Percentiles rank a stretch among this genome's conserved stretches.
phyloP scores from a whole-genome alignment of 2,113 vertebrate species.

The Xiphophorus maculatus region DNA sequence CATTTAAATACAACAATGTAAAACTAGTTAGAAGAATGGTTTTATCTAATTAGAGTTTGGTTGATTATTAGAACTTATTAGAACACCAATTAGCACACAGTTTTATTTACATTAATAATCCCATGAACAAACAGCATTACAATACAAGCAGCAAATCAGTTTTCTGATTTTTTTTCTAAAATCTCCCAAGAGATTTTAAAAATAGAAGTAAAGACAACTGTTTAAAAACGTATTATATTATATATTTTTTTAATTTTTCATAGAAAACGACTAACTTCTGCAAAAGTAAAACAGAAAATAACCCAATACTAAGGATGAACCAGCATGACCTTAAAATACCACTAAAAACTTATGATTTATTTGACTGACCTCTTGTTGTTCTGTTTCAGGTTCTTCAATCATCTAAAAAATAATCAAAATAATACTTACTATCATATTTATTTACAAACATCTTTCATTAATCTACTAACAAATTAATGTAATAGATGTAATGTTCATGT shows the following conservation, averaged over 20 bases:
- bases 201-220: background rate
- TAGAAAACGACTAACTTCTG: background rate
- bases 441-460: background rate
- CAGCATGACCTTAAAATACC: background rate
- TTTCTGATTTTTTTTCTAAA: background rate
- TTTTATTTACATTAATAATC: background rate
- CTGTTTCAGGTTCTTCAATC: constrained; percentile 10
- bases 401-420: constrained; percentile 6
- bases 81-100: background rate
- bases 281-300: background rate
- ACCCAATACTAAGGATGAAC: background rate
- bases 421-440: background rate
- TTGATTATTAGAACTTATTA: no score
- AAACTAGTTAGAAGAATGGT: background rate
- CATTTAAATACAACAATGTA: background rate
- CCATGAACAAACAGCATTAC: background rate
- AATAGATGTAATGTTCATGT: background rate
- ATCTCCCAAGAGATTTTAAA: background rate
- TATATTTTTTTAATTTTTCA: background rate
- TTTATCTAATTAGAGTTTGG: background rate
- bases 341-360: background rate
- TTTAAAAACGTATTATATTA: background rate
- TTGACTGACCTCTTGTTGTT: constrained; percentile 17
- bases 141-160: background rate
- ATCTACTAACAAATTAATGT: background rate